Base-by-base conservation (phyloP, 2,797 vertebrate genomes). In the Liasis olivaceus region DNA sequence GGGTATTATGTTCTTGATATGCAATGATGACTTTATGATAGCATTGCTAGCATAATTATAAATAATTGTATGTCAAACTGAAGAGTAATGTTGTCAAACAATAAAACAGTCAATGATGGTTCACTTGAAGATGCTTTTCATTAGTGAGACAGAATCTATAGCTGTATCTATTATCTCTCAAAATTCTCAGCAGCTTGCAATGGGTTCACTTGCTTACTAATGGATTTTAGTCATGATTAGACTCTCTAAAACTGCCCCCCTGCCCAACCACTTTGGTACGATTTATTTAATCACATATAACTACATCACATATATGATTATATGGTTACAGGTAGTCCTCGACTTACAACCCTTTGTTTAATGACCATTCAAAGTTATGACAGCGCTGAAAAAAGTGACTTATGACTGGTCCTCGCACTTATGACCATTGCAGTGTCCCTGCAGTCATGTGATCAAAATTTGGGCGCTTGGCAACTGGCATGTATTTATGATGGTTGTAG, bases 51-150 rank as follows among this genome's bases (percentile, higher is more conserved):
- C 92, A 86, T 94, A 93, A 96, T 93, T 0, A 90, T 88, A 93
- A 2, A 88, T 47, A 2, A 91, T 20, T 63, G 60, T 56, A 47
- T 94, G 94, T 91, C 93, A 90, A 12, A 85, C 92, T 86, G 93
- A 96, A 96, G 93, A 93, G 91, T 90, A 90, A 54, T 95, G 91
- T 96, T 94, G 93, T 96, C 96, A 95, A 94, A 94, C 91, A 95
- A 92, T 96, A 95, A 96, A 96, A 31, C 92, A 95, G 94, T 89
- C 42, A 26, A 90, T 85, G 87, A 95, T 94, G 94, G 94, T 97
- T 95, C 95, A 95, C 0, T 92, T 89, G 89, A 95, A 97, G 95
- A 94, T 89, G 93, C 81, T 95, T 94, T 88, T 91, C 26, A 85
- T 59, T 59, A 72, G 54, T 22, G 31, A 72, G 24, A 36, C 1